These are phyloP conservation scores for Holacanthella duospinosa DNA, from an alignment of 2,888 invertebrate genomes.

Conservation along the genomic window DNA sequence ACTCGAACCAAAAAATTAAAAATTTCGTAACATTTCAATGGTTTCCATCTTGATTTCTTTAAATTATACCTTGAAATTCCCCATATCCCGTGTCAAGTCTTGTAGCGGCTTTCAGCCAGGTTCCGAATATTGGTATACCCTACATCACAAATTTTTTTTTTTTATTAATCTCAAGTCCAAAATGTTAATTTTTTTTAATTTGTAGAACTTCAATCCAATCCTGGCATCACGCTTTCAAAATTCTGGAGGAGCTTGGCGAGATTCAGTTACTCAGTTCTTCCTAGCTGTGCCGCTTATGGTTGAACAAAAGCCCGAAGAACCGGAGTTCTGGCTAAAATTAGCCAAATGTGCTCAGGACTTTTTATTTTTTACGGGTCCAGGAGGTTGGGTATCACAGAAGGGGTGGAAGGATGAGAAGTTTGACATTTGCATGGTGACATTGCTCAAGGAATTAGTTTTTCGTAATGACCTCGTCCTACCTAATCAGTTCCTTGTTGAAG, in stretches of 20 bases:
- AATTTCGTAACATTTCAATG: no score
- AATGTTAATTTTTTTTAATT: slow-evolving; percentile 1
- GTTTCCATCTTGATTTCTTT: no score
- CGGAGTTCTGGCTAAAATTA: slow-evolving; percentile 32
- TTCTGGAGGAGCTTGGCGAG: slow-evolving; percentile 34
- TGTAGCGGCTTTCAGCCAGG: no score
- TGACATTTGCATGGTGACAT: slow-evolving; percentile 69
- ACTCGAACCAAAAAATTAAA: no score
- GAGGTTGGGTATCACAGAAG: slow-evolving; percentile 34
- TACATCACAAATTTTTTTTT: no score
- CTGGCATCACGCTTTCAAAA: slow-evolving; percentile 33
- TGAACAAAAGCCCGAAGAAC: slow-evolving; percentile 23
- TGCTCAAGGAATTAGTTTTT: slow-evolving; percentile 67
- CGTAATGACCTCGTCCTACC: slow-evolving; percentile 69
- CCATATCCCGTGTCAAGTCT: no score
- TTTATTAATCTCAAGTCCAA: background rate
- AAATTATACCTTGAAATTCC: no score
- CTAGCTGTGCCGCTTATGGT: slow-evolving; percentile 32
- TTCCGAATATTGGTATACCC: no score
- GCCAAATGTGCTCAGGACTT: slow-evolving; percentile 38
- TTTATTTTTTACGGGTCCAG: slow-evolving; percentile 31
- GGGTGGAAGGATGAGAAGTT: slow-evolving; percentile 58
- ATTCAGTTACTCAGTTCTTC: slow-evolving; percentile 34
- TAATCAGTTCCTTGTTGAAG: slow-evolving; percentile 67
- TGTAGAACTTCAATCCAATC: slow-evolving; percentile 33